These are phyloP conservation scores for Lamellibrachia columna DNA, from an alignment of 2,888 invertebrate species.

Conservation along the genomic window DNA sequence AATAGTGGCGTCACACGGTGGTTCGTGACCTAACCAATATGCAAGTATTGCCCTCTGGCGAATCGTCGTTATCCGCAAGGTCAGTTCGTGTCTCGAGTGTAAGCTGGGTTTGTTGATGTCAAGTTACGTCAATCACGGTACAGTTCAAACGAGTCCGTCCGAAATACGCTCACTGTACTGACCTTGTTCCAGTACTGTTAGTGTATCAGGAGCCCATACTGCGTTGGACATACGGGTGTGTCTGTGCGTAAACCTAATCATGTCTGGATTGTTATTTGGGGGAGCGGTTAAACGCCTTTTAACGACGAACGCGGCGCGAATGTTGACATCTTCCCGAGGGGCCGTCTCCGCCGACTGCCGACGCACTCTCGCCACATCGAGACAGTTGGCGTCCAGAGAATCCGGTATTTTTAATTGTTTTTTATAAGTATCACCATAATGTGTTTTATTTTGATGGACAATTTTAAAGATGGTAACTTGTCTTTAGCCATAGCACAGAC, in stretches of 20 bases:
- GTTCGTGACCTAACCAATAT: neutral
- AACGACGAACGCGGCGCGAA: neutral
- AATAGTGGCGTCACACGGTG: neutral
- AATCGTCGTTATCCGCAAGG: neutral
- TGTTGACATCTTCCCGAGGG: neutral
- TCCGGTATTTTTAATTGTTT: neutral
- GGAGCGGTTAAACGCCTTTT: neutral
- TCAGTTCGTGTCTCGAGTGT: slow-evolving; percentile 5
- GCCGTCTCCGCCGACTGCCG: slow-evolving; percentile 7
- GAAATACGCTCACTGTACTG: neutral
- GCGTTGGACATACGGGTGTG: neutral
- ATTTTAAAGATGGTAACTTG: too few relatives aligned
- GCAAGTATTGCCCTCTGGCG: neutral
- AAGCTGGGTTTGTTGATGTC: neutral
- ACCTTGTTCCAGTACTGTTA: neutral
- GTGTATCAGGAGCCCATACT: neutral
- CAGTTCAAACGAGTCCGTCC: slow-evolving; percentile 12
- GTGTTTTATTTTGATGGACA: neutral
- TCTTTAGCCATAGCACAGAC: too few relatives aligned
- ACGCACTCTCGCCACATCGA: neutral
- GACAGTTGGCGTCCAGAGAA: neutral
- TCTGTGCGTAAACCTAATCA: neutral
- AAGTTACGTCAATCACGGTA: neutral
- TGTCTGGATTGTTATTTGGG: slow-evolving; percentile 7
- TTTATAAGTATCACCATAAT: neutral